Conservation (phyloP, 1,140 invertebrate species). For the Drosophila dunni region DNA sequence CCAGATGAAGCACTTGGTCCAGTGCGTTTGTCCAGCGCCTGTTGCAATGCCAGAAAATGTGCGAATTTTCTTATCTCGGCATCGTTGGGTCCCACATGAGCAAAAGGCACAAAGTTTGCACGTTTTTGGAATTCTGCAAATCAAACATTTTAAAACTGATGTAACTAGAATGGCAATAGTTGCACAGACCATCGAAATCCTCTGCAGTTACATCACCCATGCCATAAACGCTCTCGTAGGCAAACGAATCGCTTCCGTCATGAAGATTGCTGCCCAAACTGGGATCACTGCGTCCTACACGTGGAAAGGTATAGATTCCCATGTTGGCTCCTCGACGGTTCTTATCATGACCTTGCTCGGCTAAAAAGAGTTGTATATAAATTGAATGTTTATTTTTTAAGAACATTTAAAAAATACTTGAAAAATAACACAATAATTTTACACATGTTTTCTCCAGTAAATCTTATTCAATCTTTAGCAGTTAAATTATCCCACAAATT, state of each 20-base stretch:
- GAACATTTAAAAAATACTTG: no score
- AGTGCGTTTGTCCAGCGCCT: constrained; percentile 76
- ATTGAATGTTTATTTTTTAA: no score
- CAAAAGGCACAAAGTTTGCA: constrained; percentile 86
- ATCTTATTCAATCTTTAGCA: no score
- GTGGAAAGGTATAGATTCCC: constrained; percentile 86
- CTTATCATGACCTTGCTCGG: constrained; percentile 70
- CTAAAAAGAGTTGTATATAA: no score
- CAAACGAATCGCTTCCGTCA: constrained; percentile 59
- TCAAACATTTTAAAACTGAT: neutral
- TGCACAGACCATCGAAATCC: constrained; percentile 74
- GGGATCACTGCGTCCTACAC: constrained; percentile 86
- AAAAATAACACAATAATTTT: no score
- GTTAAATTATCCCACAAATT: neutral
- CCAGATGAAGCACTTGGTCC: constrained; percentile 84
- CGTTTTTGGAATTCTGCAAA: constrained; percentile 80
- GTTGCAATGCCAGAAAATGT: constrained; percentile 74
- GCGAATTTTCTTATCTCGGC: constrained; percentile 79
- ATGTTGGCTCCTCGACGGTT: constrained; percentile 84
- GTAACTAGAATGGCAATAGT: neutral
- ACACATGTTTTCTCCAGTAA: no score
- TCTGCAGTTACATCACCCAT: constrained; percentile 64
- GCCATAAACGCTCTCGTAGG: constrained; percentile 61
- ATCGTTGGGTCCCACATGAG: constrained; percentile 86
- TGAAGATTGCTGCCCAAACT: constrained; percentile 73